phyloP scores from a whole-genome alignment of 2,113 vertebrate genomes.

The Siniperca knerii region DNA sequence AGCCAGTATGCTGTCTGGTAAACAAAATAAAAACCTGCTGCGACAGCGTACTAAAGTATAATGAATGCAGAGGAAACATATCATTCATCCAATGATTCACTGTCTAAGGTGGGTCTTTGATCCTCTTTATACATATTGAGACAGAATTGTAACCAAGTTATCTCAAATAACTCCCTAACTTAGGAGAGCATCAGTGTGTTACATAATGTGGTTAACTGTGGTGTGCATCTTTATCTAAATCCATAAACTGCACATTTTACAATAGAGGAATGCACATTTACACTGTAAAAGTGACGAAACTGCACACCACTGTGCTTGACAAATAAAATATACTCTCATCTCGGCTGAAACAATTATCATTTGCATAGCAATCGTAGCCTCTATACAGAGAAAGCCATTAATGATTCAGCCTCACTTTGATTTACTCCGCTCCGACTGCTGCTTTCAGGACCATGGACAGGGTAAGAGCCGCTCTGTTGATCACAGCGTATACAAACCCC shows the following conservation, averaged over 20 bases:
- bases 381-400: slow-evolving; percentile 36
- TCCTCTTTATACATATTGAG: background rate
- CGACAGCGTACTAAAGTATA: background rate
- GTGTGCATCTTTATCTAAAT: slow-evolving; percentile 1
- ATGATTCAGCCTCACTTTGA: slow-evolving; percentile 49
- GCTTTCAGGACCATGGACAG: slow-evolving; percentile 72
- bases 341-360: slow-evolving; percentile 29
- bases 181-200: slow-evolving; percentile 18
- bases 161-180: slow-evolving; percentile 9
- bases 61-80: slow-evolving; percentile 11
- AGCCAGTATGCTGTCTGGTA: slow-evolving; percentile 19
- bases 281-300: background rate
- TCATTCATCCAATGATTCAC: background rate
- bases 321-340: slow-evolving; percentile 14
- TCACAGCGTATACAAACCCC: slow-evolving; percentile 34
- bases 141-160: slow-evolving; percentile 10
- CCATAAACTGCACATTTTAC: slow-evolving; percentile 1
- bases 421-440: slow-evolving; percentile 58
- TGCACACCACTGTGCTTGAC: background rate
- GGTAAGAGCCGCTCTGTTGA: slow-evolving; percentile 48
- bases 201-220: slow-evolving; percentile 40
- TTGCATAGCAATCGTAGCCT: slow-evolving; percentile 26
- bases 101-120: background rate
- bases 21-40: slow-evolving; percentile 22
- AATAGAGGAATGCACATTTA: background rate